Conservation (phyloP, 2,113 vertebrate species). For the Labeo rohita region DNA sequence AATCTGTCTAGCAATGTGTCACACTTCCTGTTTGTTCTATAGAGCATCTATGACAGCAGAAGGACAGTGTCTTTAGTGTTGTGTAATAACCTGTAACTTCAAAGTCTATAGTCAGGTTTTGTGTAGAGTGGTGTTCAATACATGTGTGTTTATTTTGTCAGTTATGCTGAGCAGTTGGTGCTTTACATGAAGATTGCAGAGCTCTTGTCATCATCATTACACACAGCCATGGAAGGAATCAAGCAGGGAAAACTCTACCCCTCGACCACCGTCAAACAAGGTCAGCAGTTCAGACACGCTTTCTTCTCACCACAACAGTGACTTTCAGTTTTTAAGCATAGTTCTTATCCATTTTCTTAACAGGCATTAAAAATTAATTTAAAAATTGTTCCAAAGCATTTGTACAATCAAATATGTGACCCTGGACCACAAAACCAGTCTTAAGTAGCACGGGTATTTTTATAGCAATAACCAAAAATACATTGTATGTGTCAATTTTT, state of each 20-base stretch:
- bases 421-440: too few species aligned
- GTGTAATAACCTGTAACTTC: neutral
- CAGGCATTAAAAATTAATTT: too few species aligned
- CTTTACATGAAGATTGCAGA: slow-evolving; percentile 94
- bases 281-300: slow-evolving; percentile 66
- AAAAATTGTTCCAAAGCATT: too few species aligned
- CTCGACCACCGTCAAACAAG: slow-evolving; percentile 92
- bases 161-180: slow-evolving; percentile 93
- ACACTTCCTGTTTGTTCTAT: neutral
- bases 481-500: too few species aligned
- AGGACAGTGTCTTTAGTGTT: neutral
- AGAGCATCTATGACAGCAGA: neutral
- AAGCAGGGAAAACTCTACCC: slow-evolving; percentile 91
- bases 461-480: too few species aligned
- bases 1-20: neutral
- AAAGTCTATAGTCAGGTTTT: neutral
- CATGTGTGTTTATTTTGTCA: slow-evolving; percentile 58
- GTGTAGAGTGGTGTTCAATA: neutral
- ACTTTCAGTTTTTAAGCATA: neutral
- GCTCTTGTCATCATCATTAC: slow-evolving; percentile 86
- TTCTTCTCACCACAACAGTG: neutral
- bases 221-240: slow-evolving; percentile 88
- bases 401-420: too few species aligned
- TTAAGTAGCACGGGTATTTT: too few species aligned
- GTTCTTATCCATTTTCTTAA: neutral